Percentiles rank a stretch among this genome's conserved stretches.
Conservation (phyloP, 2,888 invertebrate genomes). For the Caenorhabditis sp. region DNA sequence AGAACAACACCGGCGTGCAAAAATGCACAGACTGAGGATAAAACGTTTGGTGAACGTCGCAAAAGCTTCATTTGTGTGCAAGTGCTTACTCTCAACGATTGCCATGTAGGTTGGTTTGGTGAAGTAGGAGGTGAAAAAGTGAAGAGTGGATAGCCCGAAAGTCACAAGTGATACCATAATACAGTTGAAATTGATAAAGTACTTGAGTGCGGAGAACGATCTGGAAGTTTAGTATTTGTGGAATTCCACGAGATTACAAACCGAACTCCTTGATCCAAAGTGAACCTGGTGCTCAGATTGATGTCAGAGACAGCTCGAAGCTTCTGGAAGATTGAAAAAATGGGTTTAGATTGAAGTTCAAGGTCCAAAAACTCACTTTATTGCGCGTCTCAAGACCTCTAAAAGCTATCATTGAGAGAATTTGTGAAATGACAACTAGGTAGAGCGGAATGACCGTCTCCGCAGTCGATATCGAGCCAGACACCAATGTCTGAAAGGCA, state of each 20-base stretch:
- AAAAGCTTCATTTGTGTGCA: too few species aligned
- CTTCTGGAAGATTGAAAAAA: constrained; percentile 14
- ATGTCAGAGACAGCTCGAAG: constrained; percentile 25
- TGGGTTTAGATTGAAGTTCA: neutral
- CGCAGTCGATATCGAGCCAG: constrained; percentile 6
- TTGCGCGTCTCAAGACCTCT: constrained; percentile 7
- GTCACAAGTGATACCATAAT: constrained; percentile 10
- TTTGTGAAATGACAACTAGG: constrained; percentile 5
- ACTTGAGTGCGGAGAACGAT: constrained; percentile 18
- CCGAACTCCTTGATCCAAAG: constrained; percentile 27
- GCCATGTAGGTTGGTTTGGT: constrained; percentile 29
- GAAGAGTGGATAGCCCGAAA: neutral
- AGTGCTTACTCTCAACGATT: constrained; percentile 20
- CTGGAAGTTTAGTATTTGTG: constrained; percentile 3
- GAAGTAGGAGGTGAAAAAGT: constrained; percentile 3
- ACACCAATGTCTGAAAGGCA: neutral
- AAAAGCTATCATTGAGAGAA: constrained; percentile 18
- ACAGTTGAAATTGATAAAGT: constrained; percentile 24
- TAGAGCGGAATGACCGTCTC: constrained; percentile 22
- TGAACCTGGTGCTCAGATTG: constrained; percentile 28
- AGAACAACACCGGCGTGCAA: too few species aligned
- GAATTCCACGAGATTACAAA: neutral
- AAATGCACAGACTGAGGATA: too few species aligned
- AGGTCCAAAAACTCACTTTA: constrained; percentile 1
- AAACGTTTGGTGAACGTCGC: neutral